These are phyloP conservation scores for Rutilus rutilus DNA, from an alignment of 2,113 vertebrate species.

Conservation along the genomic window DNA sequence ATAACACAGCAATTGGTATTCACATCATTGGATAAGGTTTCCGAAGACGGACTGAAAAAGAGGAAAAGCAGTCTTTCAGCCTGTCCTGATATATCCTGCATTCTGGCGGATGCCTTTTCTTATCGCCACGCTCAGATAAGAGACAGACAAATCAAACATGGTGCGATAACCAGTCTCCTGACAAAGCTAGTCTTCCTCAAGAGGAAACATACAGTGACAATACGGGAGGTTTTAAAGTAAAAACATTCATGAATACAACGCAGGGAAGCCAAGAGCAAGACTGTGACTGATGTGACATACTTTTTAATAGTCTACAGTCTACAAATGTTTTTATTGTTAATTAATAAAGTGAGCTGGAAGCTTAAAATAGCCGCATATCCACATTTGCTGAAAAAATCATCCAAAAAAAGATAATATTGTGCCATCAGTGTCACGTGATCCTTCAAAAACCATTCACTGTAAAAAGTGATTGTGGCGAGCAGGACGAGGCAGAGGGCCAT, in stretches of 20 bases:
- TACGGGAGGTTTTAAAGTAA: not conserved
- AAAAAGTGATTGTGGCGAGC: no score
- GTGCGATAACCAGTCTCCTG: constrained; percentile 13
- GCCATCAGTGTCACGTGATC: not conserved
- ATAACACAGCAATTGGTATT: constrained; percentile 5
- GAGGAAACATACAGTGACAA: not conserved
- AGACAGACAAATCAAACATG: constrained; percentile 35
- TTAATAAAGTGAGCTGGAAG: not conserved
- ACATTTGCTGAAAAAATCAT: not conserved
- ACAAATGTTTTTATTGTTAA: not conserved
- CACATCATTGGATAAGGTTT: not conserved
- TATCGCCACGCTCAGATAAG: constrained; percentile 28
- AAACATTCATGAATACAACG: not conserved
- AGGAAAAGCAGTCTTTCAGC: constrained; percentile 24
- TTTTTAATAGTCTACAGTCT: not conserved
- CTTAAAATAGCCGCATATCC: not conserved
- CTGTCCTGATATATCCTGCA: constrained; percentile 16
- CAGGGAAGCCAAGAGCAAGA: not conserved
- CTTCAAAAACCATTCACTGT: no score
- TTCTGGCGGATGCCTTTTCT: constrained; percentile 24
- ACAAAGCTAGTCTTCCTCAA: constrained; percentile 16
- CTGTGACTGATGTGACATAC: not conserved
- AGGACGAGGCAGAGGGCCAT: no score
- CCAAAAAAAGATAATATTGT: not conserved
- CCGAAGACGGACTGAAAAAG: not conserved